Conservation (phyloP, 2,113 vertebrate species). For the Columba livia region DNA sequence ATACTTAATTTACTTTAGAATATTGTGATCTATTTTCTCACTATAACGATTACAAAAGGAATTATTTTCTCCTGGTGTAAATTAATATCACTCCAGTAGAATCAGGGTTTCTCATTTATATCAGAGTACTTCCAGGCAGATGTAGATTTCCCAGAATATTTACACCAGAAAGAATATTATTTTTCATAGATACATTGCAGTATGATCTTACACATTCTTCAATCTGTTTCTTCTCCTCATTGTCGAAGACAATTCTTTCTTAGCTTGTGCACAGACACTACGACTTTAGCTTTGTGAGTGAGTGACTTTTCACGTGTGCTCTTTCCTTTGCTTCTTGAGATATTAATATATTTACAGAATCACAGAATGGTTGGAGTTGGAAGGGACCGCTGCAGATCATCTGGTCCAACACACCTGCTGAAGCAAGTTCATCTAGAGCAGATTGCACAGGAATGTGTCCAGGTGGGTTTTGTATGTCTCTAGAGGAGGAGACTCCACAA, state of each 20-base stretch:
- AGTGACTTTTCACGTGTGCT: neutral
- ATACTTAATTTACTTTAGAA: neutral
- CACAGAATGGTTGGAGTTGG: too few species aligned
- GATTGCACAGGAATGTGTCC: too few species aligned
- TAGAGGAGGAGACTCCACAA: too few species aligned
- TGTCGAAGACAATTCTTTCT: neutral
- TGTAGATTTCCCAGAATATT: neutral
- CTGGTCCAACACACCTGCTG: too few species aligned
- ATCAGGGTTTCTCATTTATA: neutral
- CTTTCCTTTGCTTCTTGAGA: neutral
- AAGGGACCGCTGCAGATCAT: too few species aligned
- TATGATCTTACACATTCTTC: neutral
- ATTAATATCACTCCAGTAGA: neutral
- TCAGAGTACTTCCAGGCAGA: neutral
- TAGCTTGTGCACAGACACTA: neutral
- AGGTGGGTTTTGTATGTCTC: too few species aligned
- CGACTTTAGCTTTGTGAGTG: neutral
- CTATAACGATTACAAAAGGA: neutral
- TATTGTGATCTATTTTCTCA: neutral
- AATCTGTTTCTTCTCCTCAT: neutral
- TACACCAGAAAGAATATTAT: neutral
- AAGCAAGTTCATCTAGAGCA: too few species aligned
- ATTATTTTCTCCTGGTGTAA: neutral
- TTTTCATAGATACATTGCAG: neutral
- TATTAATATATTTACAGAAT: neutral